Base-by-base conservation (phyloP, 2,797 vertebrate genomes). In the Phoeniculus purpureus region DNA sequence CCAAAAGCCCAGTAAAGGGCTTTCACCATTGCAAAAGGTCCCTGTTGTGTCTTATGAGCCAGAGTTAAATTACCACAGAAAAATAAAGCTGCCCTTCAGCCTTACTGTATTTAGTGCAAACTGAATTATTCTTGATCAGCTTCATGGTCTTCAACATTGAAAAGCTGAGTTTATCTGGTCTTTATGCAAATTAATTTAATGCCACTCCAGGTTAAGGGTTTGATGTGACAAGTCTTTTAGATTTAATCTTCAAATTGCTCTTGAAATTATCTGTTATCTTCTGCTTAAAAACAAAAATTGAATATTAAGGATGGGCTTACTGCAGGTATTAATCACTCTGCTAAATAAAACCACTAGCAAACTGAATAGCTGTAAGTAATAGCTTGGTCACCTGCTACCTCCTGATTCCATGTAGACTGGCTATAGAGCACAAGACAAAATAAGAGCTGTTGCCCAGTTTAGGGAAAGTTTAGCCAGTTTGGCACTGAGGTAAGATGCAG, bases 291-390 rank as follows among this genome's bases (percentile, higher is more conserved):
- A 21, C 47, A 31, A 32, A 92, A 31, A 15, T 22, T 78, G 40
- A 91, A 91, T 86, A 87, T 81, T 95, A 87, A 95, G 17, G 58
- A 55, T 70, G 47, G 29, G 21, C n/a, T 94, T 92, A 94, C 40
- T 77, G 66, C 43, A 74, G 37, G 34, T 91, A 45, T 93, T 95
- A 72, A 51, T 83, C 60, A 74, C 62, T 32, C 26, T 25, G 21
- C 61, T 84, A 84, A 80, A 59, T 58, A 85, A 94, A 91, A 67
- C 15, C 61, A 40, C 62, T 77, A 65, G 50, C 29, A 84, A 62
- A 22, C 48, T 73, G 61, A 47, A 43, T 17, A 75, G 22, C 22
- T 81, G 45, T 65, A 94, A 89, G 90, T 78, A 75, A 81, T 37
- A 64, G 21, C 27, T 91, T 92, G 79, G 4, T 18, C 81, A 56